Evolutionary conservation across 92 coral and sea anemone species (phyloP).

Genomic region (Plumapathes pennacea): DNA sequence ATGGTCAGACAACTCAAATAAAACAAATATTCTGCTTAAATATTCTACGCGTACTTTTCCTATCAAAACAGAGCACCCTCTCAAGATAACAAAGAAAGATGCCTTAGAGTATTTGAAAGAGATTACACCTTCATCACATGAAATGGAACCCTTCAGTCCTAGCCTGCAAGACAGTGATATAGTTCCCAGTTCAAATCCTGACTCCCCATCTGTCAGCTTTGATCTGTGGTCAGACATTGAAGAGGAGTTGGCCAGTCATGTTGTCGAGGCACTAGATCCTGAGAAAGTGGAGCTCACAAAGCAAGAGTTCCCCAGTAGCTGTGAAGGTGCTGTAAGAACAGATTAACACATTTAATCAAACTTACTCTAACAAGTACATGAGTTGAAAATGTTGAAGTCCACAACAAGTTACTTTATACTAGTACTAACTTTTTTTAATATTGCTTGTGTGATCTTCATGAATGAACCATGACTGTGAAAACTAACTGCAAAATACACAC

Average conservation of each 20-base stretch:
- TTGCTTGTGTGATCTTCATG: no score
- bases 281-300: slow-evolving; percentile 32
- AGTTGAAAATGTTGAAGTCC: no score
- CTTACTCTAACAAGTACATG: no score
- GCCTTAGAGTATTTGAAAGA: slow-evolving; percentile 56
- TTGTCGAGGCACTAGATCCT: slow-evolving; percentile 52
- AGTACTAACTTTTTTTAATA: no score
- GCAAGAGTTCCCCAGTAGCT: no score
- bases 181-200: slow-evolving; percentile 93
- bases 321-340: no score
- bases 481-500: no score
- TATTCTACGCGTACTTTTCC: neutral
- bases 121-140: slow-evolving; percentile 31
- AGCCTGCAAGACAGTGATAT: slow-evolving; percentile 48
- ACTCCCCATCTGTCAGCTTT: slow-evolving; percentile 73
- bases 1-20: no score
- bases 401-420: no score
- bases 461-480: no score
- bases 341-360: no score
- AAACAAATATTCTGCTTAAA: neutral
- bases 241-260: slow-evolving; percentile 74
- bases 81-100: slow-evolving; percentile 35
- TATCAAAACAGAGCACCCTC: slow-evolving; percentile 39
- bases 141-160: slow-evolving; percentile 45
- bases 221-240: slow-evolving; percentile 82